Percentiles rank a stretch among this genome's conserved stretches.
Conservation (phyloP, 30 jellyfish, hydroid and myxozoan genomes). For the Aurelia aurita complex sp. Pacific region DNA sequence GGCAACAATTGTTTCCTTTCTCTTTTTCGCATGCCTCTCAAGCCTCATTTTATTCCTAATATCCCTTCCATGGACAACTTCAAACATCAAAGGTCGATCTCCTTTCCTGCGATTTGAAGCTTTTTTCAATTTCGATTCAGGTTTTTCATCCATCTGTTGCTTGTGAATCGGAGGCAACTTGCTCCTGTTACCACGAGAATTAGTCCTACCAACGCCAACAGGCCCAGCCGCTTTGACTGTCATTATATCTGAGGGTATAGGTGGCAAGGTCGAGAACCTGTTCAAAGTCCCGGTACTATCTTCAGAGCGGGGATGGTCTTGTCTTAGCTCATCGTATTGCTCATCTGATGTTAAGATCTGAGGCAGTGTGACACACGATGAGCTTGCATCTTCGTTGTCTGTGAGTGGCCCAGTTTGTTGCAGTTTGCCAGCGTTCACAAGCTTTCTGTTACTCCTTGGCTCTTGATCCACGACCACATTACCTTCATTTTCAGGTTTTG, state of each 20-base stretch:
- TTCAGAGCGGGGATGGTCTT: not conserved
- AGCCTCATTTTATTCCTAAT: constrained; percentile 10
- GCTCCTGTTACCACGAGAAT: not conserved
- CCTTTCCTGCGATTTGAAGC: constrained; percentile 17
- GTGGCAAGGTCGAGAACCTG: constrained; percentile 30
- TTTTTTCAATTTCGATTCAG: constrained; percentile 5
- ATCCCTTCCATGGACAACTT: constrained; percentile 25
- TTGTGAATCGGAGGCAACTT: constrained; percentile 35
- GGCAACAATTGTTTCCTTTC: constrained; percentile 29
- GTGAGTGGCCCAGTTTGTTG: not conserved
- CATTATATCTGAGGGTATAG: constrained; percentile 36
- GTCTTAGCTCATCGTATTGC: not conserved
- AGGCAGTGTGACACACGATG: constrained; percentile 10
- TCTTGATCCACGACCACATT: no score
- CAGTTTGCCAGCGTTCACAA: not conserved
- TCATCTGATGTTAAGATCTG: constrained; percentile 5
- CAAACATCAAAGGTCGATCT: not conserved
- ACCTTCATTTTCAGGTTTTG: no score
- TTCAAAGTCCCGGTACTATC: constrained; percentile 22
- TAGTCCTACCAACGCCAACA: constrained; percentile 3
- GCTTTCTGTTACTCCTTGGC: no score
- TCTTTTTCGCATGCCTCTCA: constrained; percentile 33
- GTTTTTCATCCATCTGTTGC: constrained; percentile 49
- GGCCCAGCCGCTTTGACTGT: constrained; percentile 16
- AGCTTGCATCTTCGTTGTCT: constrained; percentile 3